These are phyloP conservation scores for Drosophila cardini DNA, from an alignment of 1,140 invertebrate species.

Conservation along the genomic window DNA sequence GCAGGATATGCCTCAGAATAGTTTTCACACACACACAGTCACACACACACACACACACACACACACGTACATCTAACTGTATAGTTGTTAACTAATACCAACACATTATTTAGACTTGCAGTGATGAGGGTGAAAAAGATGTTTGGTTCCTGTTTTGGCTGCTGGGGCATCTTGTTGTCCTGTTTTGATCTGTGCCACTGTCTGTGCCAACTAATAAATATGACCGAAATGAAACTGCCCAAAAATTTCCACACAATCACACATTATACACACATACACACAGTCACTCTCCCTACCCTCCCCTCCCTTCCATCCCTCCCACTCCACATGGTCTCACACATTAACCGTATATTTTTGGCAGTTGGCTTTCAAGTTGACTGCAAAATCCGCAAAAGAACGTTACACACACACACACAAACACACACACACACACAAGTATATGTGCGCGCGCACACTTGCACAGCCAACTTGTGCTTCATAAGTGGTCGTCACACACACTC, in stretches of 20 bases:
- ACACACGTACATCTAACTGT: background rate
- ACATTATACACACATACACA: slow-evolving; percentile 64
- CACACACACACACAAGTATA: slow-evolving; percentile 10
- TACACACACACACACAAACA: slow-evolving; percentile 54
- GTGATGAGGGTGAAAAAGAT: slow-evolving; percentile 81
- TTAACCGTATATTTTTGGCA: slow-evolving; percentile 80
- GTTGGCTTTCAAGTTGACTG: slow-evolving; percentile 82
- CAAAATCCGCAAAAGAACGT: slow-evolving; percentile 81
- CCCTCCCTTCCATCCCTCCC: slow-evolving; percentile 22
- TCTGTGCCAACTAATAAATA: slow-evolving; percentile 84
- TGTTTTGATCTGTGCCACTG: slow-evolving; percentile 69
- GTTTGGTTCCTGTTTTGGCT: slow-evolving; percentile 57
- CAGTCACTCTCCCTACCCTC: slow-evolving; percentile 22
- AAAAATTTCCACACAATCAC: slow-evolving; percentile 83
- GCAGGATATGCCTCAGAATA: slow-evolving; percentile 62
- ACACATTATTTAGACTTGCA: slow-evolving; percentile 72
- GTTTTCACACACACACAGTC: slow-evolving; percentile 45
- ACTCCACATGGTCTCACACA: slow-evolving; percentile 53
- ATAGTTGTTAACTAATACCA: slow-evolving; percentile 19
- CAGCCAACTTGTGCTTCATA: slow-evolving; percentile 74
- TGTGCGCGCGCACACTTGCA: slow-evolving; percentile 53
- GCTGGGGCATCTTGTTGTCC: slow-evolving; percentile 70
- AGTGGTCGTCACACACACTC: slow-evolving; percentile 58
- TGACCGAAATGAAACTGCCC: slow-evolving; percentile 84
- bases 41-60: slow-evolving; percentile 6